Evolutionary conservation across 2,888 invertebrate species (phyloP).

Genomic region (Leistus spinibarbis): DNA sequence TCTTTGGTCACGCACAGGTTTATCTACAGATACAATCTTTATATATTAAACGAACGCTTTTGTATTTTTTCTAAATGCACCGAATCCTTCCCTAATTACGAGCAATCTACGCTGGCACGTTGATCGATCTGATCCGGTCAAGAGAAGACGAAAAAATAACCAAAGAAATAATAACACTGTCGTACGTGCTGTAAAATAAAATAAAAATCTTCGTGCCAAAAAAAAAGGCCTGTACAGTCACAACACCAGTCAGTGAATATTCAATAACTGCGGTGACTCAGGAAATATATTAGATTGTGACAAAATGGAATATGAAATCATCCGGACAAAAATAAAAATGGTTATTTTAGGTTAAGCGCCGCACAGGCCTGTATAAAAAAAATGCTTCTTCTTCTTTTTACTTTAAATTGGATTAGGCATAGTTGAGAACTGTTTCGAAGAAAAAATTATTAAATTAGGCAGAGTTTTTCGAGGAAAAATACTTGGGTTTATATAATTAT

Average conservation of each 20-base stretch:
- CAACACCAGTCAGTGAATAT: neutral
- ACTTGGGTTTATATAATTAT: neutral
- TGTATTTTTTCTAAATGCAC: neutral
- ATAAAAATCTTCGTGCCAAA: neutral
- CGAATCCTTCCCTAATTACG: neutral
- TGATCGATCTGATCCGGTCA: neutral
- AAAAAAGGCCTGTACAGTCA: too few relatives aligned
- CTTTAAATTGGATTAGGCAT: neutral
- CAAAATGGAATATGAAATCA: neutral
- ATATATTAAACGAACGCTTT: neutral
- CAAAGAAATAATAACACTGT: neutral
- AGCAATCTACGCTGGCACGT: neutral
- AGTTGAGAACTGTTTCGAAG: neutral
- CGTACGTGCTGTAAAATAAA: neutral
- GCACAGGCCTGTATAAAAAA: neutral
- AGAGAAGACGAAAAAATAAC: neutral
- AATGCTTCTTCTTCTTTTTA: neutral
- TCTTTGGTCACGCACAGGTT: neutral
- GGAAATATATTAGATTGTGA: neutral
- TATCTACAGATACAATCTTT: neutral
- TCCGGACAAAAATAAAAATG: neutral
- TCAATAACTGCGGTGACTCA: neutral
- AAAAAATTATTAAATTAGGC: neutral
- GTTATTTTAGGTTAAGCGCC: neutral
- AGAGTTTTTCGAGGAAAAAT: neutral